Conservation (phyloP, 2,113 vertebrate genomes). For the Peucedramus taeniatus region DNA sequence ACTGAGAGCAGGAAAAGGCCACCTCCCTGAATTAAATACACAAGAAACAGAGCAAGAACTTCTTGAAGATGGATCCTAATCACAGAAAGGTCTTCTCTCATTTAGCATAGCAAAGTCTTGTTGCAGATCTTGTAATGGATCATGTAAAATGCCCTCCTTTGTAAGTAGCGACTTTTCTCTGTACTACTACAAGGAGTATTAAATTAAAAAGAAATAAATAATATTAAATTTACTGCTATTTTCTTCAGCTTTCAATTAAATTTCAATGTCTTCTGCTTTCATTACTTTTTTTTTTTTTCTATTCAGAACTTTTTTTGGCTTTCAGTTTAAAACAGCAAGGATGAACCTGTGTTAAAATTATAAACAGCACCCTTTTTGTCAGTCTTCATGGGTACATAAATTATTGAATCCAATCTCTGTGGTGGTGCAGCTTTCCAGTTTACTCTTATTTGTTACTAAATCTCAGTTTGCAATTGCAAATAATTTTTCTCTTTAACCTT, state of each 20-base stretch:
- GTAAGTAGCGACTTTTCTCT: background rate
- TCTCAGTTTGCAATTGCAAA: background rate
- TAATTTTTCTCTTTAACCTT: background rate
- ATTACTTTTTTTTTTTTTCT: background rate
- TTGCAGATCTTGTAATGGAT: background rate
- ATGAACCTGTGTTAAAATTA: background rate
- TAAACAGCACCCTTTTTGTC: background rate
- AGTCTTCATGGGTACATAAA: background rate
- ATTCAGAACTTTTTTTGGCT: background rate
- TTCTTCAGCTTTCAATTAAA: background rate
- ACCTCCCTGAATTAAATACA: background rate
- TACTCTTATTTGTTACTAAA: background rate
- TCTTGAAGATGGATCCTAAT: background rate
- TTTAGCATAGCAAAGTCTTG: background rate
- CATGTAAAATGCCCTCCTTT: background rate
- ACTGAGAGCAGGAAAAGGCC: background rate
- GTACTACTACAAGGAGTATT: background rate
- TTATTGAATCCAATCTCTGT: background rate
- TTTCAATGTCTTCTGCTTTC: background rate
- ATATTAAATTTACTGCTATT: background rate
- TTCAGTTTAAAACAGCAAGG: background rate
- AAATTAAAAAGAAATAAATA: background rate
- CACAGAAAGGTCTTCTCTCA: background rate
- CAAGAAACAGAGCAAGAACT: background rate
- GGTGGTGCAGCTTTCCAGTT: background rate